Percentiles rank a stretch among this genome's conserved stretches.
phyloP scores from a whole-genome alignment of 2,888 invertebrate genomes.

The Acleris cristana region DNA sequence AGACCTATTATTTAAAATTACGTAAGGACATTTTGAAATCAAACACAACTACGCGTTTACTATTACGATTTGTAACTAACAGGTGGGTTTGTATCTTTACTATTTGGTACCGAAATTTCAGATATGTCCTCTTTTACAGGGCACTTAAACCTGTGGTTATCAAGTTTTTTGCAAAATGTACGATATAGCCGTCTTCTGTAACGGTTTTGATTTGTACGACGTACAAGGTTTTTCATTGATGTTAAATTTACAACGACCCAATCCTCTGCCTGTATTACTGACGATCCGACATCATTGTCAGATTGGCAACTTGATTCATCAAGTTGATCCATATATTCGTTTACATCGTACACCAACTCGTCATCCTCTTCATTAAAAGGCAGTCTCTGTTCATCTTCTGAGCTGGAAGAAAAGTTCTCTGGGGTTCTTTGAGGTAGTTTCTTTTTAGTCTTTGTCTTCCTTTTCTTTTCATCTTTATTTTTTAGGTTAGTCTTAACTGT shows the following conservation, averaged over 20 bases:
- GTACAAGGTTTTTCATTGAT: slow-evolving; percentile 17
- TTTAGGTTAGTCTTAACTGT: slow-evolving; percentile 40
- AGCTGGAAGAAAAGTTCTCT: neutral
- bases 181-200: neutral
- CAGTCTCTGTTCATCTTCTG: neutral
- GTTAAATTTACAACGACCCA: slow-evolving; percentile 8
- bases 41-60: too few species aligned
- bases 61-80: neutral
- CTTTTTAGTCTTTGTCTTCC: slow-evolving; percentile 36
- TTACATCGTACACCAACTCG: neutral
- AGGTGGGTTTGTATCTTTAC: neutral
- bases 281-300: neutral
- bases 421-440: slow-evolving; percentile 17
- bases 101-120: neutral
- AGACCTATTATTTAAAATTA: neutral
- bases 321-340: neutral
- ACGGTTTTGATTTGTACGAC: slow-evolving; percentile 8
- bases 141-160: neutral
- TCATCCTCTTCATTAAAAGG: neutral
- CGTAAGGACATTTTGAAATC: neutral
- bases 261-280: neutral
- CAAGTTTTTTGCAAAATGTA: slow-evolving; percentile 9
- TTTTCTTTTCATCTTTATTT: slow-evolving; percentile 40
- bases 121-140: neutral
- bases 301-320: neutral